Percentiles rank a stretch among this genome's conserved stretches.
Evolutionary conservation across 2,888 invertebrate species (phyloP).

Genomic region (Agonopterix alstromeriana): DNA sequence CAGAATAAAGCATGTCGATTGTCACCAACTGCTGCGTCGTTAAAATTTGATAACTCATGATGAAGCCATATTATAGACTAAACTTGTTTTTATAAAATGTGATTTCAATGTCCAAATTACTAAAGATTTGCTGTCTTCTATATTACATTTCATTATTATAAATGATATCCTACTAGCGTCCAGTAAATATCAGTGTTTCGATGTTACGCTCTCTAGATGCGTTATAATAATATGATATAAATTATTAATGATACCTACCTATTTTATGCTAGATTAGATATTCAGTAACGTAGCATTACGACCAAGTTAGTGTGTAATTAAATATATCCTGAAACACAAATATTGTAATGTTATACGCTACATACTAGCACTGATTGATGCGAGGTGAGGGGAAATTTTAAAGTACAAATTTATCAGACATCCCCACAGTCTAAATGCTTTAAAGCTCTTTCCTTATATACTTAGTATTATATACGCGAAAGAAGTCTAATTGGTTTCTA

Average conservation of each 20-base stretch:
- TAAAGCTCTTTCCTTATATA: conserved; percentile 56
- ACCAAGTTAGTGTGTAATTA: conserved; percentile 64
- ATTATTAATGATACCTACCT: conserved; percentile 19
- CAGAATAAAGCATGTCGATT: too few relatives aligned
- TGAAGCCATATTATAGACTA: conserved; percentile 23
- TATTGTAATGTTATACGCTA: conserved; percentile 38
- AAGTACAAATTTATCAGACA: conserved; percentile 72
- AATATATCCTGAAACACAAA: conserved; percentile 52
- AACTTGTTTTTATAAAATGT: conserved; percentile 30
- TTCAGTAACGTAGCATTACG: conserved; percentile 61
- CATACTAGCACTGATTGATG: conserved; percentile 30
- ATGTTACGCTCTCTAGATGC: conserved; percentile 11
- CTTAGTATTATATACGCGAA: conserved; percentile 47
- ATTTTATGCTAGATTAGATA: conserved; percentile 59
- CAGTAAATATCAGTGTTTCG: conserved; percentile 20
- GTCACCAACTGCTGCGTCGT: too few relatives aligned
- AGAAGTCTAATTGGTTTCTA: conserved; percentile 43
- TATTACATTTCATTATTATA: conserved; percentile 34
- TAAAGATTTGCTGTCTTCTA: conserved; percentile 55
- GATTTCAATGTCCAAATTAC: conserved; percentile 58
- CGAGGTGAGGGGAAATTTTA: conserved; percentile 45
- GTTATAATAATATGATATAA: conserved; percentile 2
- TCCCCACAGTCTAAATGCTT: conserved; percentile 48
- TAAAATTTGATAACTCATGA: conserved; percentile 11
- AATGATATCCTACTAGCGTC: conserved; percentile 43